These are phyloP conservation scores for Berghia stephanieae DNA, from an alignment of 1,140 invertebrate species.

Conservation along the genomic window DNA sequence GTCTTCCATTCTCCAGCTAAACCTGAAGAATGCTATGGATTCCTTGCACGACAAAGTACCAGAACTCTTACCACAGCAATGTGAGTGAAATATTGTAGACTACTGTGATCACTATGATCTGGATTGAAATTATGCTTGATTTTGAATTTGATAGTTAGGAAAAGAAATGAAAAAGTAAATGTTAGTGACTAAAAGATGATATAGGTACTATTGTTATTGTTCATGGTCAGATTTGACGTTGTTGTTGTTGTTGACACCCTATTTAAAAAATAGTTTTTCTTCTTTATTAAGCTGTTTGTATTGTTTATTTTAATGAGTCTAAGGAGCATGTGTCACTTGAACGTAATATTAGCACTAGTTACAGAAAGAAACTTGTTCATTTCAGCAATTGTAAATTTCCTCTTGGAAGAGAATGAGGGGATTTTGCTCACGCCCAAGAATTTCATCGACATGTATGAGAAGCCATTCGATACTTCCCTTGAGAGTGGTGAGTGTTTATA, in stretches of 20 bases:
- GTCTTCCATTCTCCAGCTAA: conserved; percentile 36
- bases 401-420: conserved; percentile 47
- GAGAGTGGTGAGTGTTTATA: conserved; percentile 49
- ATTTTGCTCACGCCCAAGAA: conserved; percentile 45
- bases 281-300: neutral
- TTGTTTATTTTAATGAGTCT: too few relatives aligned
- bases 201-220: too few relatives aligned
- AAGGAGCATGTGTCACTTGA: too few relatives aligned
- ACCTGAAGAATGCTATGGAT: conserved; percentile 52
- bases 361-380: too few relatives aligned
- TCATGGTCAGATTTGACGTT: too few relatives aligned
- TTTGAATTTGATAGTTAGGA: neutral
- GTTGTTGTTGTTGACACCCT: too few relatives aligned
- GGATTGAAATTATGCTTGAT: neutral
- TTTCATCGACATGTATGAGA: conserved; percentile 47
- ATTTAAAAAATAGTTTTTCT: neutral
- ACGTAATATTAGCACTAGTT: too few relatives aligned
- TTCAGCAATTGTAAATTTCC: conserved; percentile 47
- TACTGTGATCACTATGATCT: neutral
- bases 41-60: conserved; percentile 52
- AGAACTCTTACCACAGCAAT: conserved; percentile 54
- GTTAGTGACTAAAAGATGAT: neutral
- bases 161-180: neutral
- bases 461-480: conserved; percentile 53
- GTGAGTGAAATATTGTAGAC: conserved; percentile 38